phyloP scores from a whole-genome alignment of 2,888 invertebrate genomes.

The Macrosiphum euphorbiae region DNA sequence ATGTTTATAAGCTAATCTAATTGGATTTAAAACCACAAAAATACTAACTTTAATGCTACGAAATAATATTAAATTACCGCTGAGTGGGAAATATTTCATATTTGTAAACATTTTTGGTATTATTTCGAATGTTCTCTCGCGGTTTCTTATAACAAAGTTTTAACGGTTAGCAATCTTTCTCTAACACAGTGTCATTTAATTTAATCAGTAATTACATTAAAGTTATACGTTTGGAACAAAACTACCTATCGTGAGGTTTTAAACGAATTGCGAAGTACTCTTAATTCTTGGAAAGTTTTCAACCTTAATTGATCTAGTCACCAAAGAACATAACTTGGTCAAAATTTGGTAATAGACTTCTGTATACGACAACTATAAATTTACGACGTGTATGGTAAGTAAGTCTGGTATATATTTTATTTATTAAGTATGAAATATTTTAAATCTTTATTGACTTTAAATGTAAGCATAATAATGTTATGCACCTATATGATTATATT shows the following conservation, averaged over 20 bases:
- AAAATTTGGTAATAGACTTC: not conserved
- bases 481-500: not conserved
- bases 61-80: not conserved
- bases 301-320: slow-evolving; percentile 24
- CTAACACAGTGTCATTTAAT: slow-evolving; percentile 25
- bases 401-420: not conserved
- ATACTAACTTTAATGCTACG: not conserved
- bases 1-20: not conserved
- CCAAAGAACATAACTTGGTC: not conserved
- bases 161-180: slow-evolving; percentile 32
- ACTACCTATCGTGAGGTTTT: not conserved
- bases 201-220: slow-evolving; percentile 36
- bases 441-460: not conserved
- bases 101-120: not conserved
- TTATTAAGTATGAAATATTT: not conserved
- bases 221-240: slow-evolving; percentile 32
- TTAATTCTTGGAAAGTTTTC: slow-evolving; percentile 14
- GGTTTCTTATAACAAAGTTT: slow-evolving; percentile 16
- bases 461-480: not conserved
- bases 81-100: not conserved
- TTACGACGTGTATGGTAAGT: too few species aligned
- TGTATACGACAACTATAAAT: not conserved
- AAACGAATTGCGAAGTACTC: slow-evolving; percentile 1
- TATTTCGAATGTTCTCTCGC: not conserved
- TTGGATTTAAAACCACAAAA: not conserved